Conservation (phyloP, 2,113 vertebrate genomes). For the Pitta sordida region DNA sequence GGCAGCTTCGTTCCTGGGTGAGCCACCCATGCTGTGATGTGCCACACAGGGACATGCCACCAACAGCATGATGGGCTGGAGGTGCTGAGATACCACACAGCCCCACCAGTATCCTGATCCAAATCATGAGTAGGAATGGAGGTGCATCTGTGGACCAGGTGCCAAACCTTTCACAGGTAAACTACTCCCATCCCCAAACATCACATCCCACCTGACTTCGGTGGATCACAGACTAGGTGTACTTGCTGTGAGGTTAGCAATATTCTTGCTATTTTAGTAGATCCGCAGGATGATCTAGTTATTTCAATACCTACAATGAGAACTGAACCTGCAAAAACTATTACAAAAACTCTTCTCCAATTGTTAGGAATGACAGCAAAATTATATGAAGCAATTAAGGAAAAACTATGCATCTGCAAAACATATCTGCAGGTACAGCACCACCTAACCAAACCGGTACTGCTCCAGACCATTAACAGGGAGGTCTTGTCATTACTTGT, state of each 20-base stretch:
- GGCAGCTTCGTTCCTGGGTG: background rate
- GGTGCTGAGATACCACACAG: background rate
- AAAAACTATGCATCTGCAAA: background rate
- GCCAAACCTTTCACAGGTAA: background rate
- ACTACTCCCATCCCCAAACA: background rate
- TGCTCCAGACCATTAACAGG: background rate
- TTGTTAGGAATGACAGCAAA: background rate
- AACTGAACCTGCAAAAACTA: background rate
- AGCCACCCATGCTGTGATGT: background rate
- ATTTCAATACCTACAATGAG: background rate
- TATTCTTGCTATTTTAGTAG: background rate
- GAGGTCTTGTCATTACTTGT: background rate
- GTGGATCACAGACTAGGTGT: background rate
- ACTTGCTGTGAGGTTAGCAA: background rate
- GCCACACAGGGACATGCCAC: rapidly evolving
- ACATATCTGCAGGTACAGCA: background rate
- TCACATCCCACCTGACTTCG: background rate
- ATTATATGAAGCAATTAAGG: background rate
- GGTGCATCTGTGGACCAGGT: background rate
- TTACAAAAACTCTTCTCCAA: background rate
- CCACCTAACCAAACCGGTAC: slow-evolving; percentile 22
- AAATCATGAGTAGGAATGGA: background rate
- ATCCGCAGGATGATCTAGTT: background rate
- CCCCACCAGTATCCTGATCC: background rate
- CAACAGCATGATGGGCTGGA: rapidly evolving